These are phyloP conservation scores for Trematomus bernacchii DNA, from an alignment of 2,797 vertebrate genomes.

Conservation along the genomic window DNA sequence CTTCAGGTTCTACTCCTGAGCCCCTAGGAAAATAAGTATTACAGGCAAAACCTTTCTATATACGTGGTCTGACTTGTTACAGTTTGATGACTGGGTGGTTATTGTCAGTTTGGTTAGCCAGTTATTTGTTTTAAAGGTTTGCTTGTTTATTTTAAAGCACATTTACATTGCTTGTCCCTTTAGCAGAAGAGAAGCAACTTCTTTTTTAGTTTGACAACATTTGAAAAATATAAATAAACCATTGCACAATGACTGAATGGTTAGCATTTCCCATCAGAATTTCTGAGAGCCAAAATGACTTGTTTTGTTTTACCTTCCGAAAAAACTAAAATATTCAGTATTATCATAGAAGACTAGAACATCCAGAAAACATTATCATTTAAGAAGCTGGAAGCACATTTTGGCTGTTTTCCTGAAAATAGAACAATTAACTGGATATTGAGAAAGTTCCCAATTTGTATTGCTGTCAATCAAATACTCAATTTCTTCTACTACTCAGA, in stretches of 20 bases:
- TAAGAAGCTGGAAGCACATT: neutral
- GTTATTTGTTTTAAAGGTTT: constrained; percentile 4
- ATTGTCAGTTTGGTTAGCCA: constrained; percentile 8
- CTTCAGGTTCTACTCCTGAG: constrained; percentile 20
- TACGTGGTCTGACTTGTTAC: constrained; percentile 14
- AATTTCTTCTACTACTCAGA: no score
- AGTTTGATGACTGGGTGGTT: constrained; percentile 9
- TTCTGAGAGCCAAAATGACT: neutral
- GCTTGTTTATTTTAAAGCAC: constrained; percentile 16
- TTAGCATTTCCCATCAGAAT: no score
- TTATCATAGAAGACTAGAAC: no score
- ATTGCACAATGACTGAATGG: neutral
- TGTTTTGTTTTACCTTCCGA: neutral
- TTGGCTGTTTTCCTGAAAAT: neutral
- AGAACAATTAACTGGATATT: neutral
- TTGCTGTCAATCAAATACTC: fast-evolving
- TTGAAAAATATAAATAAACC: constrained; percentile 1
- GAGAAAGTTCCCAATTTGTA: neutral
- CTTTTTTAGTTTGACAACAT: neutral
- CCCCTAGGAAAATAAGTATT: constrained; percentile 20
- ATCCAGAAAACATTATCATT: neutral
- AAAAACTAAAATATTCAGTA: neutral
- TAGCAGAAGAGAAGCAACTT: neutral
- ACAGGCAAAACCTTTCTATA: constrained; percentile 16
- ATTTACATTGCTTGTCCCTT: neutral